Percentiles rank a stretch among this genome's conserved stretches.
These are phyloP conservation scores for Girardinichthys multiradiatus DNA, from an alignment of 2,113 vertebrate genomes.

Conservation along the genomic window DNA sequence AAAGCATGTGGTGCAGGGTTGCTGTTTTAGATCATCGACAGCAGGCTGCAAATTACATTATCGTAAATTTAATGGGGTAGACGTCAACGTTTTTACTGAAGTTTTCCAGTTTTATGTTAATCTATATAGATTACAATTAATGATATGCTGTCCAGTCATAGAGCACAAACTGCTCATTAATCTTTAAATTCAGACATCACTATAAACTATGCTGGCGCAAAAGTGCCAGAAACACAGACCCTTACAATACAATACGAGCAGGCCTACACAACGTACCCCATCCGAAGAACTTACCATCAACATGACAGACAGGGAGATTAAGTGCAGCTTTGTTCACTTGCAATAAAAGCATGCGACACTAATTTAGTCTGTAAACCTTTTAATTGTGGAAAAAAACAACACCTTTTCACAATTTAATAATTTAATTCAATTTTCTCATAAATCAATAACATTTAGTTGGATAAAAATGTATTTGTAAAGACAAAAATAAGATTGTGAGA, in stretches of 20 bases:
- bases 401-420: too few species aligned
- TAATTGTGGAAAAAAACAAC: too few species aligned
- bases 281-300: not conserved
- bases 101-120: not conserved
- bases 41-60: too few species aligned
- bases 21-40: too few species aligned
- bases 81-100: too few species aligned
- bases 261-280: not conserved
- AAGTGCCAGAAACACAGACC: too few species aligned
- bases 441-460: not conserved
- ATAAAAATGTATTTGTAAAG: not conserved
- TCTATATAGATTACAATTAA: not conserved
- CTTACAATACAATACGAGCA: too few species aligned
- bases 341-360: too few species aligned
- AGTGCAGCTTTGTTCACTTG: not conserved
- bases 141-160: not conserved
- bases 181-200: not conserved
- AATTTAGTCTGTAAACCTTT: too few species aligned
- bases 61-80: too few species aligned
- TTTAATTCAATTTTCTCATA: too few species aligned
- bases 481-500: not conserved
- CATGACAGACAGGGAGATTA: not conserved
- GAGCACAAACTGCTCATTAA: not conserved
- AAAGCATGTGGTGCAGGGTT: too few species aligned
- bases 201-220: not conserved